Conservation (phyloP, 2,113 vertebrate species). For the Siphamia tubifer region DNA sequence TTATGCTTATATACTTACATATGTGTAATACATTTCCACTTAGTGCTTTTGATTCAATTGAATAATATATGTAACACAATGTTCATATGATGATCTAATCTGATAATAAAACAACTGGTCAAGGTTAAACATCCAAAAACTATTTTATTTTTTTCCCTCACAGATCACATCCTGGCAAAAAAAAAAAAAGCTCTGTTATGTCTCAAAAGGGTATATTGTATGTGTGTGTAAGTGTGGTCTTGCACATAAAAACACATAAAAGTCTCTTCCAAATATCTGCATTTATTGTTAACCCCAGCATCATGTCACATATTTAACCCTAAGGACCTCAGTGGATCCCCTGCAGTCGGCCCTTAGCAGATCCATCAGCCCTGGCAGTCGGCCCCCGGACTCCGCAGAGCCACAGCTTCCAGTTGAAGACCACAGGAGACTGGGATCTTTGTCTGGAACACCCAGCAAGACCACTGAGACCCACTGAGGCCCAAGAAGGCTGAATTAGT, state of each 20-base stretch:
- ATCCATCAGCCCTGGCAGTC: slow-evolving; percentile 72
- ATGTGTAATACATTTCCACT: too few species aligned
- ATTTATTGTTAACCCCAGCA: neutral
- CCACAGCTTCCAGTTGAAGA: slow-evolving; percentile 51
- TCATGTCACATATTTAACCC: slow-evolving; percentile 36
- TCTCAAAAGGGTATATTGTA: too few species aligned
- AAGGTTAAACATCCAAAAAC: too few species aligned
- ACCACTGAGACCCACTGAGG: slow-evolving; percentile 52
- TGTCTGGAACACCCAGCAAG: slow-evolving; percentile 74
- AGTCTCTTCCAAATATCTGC: neutral
- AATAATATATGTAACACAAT: too few species aligned
- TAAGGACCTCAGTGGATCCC: slow-evolving; percentile 22
- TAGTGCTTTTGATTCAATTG: too few species aligned
- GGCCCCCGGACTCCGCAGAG: slow-evolving; percentile 45
- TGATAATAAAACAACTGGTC: too few species aligned
- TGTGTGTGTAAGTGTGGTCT: neutral
- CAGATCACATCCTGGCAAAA: slow-evolving; percentile 8
- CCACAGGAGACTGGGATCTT: slow-evolving; percentile 61
- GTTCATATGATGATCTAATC: too few species aligned
- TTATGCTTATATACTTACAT: too few species aligned
- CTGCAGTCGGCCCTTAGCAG: slow-evolving; percentile 39
- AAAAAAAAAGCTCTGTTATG: neutral
- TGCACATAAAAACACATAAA: neutral
- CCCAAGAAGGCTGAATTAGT: slow-evolving; percentile 65
- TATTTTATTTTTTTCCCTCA: too few species aligned